phyloP scores from a whole-genome alignment of 2,113 vertebrate species.

The Oncorhynchus mykiss region DNA sequence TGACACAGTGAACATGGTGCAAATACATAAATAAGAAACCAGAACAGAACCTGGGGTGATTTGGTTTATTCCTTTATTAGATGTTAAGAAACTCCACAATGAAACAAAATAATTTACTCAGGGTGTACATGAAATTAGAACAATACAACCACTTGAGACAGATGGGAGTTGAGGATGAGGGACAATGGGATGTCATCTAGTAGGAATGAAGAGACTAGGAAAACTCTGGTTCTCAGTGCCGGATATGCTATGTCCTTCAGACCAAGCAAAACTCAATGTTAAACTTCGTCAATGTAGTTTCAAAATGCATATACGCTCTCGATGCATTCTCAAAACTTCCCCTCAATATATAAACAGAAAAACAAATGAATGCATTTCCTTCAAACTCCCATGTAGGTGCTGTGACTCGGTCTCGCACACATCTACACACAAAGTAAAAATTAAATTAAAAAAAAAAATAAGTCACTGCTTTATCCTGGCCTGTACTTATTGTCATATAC shows the following conservation, averaged over 20 bases:
- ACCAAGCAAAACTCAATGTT: conserved; percentile 61
- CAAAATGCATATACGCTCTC: conserved; percentile 37
- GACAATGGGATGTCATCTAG: conserved; percentile 36
- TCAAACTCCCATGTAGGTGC: conserved; percentile 74
- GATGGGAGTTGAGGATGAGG: conserved; percentile 61
- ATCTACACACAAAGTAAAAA: conserved; percentile 29
- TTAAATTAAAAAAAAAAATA: conserved; percentile 68
- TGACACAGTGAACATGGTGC: no score
- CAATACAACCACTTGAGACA: conserved; percentile 85
- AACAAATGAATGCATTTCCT: conserved; percentile 72
- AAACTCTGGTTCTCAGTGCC: conserved; percentile 73
- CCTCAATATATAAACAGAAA: conserved; percentile 38
- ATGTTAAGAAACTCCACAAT: conserved; percentile 99
- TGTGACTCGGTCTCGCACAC: conserved; percentile 62
- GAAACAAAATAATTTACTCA: conserved; percentile 96
- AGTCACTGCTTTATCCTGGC: conserved; percentile 59
- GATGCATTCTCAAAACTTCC: conserved; percentile 12
- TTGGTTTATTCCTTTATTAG: conserved; percentile 88
- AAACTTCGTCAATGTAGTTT: conserved; percentile 42
- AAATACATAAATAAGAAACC: neutral
- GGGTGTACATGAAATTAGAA: conserved; percentile 95
- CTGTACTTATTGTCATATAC: conserved; percentile 26
- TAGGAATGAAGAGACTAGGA: conserved; percentile 45
- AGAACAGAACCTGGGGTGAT: neutral
- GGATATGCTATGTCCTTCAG: conserved; percentile 78